Percentiles rank a stretch among this genome's conserved stretches.
phyloP scores from a whole-genome alignment of 64 coral and sea anemone species.

The Dendronephthya gigantea region DNA sequence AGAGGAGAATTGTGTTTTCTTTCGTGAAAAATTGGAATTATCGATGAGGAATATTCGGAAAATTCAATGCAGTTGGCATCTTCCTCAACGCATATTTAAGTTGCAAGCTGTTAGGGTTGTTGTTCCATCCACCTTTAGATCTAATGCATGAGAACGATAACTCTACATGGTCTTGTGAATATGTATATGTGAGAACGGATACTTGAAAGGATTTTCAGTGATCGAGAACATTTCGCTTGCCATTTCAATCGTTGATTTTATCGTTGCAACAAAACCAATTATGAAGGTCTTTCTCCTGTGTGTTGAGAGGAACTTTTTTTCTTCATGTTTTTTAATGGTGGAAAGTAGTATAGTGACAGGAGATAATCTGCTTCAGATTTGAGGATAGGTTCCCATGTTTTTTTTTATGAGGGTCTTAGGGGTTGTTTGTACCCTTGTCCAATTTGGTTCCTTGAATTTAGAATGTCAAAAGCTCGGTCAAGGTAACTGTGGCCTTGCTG shows the following conservation, averaged over 20 bases:
- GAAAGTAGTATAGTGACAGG: too few relatives aligned
- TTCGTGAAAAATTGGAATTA: too few relatives aligned
- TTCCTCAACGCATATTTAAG: conserved; percentile 2
- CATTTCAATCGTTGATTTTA: conserved; percentile 1
- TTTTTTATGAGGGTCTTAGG: not conserved
- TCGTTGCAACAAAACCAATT: too few relatives aligned
- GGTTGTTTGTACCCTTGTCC: not conserved
- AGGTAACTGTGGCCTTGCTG: too few relatives aligned
- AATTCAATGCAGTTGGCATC: too few relatives aligned
- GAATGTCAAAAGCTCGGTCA: too few relatives aligned
- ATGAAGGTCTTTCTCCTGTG: too few relatives aligned
- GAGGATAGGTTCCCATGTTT: not conserved
- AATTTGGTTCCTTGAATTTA: not conserved
- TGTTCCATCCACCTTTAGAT: conserved; percentile 19
- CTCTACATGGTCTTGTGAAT: too few relatives aligned
- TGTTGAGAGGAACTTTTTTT: too few relatives aligned
- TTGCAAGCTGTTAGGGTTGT: not conserved
- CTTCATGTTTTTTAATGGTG: too few relatives aligned
- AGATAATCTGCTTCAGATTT: not conserved
- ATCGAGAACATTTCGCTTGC: conserved; percentile 1
- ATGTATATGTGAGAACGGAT: not conserved
- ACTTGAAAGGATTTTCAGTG: not conserved
- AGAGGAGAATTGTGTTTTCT: too few relatives aligned
- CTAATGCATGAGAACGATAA: not conserved
- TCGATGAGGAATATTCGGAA: too few relatives aligned